Evolutionary conservation across 2,888 invertebrate genomes (phyloP).

Genomic region (Cenopis cana): DNA sequence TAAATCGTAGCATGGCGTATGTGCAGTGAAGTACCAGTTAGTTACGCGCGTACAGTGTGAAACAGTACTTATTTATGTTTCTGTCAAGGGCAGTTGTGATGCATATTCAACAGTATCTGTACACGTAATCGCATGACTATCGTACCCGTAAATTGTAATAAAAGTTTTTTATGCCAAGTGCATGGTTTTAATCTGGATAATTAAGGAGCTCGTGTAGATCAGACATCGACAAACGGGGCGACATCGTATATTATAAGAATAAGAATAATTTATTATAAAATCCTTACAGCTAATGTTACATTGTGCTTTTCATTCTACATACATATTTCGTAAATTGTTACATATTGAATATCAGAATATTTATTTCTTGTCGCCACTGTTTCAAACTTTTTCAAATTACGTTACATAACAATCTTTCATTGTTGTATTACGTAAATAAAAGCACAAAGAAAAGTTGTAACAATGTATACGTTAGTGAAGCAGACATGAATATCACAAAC

Average conservation of each 20-base stretch:
- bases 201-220: not conserved
- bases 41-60: not conserved
- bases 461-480: too few species aligned
- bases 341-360: not conserved
- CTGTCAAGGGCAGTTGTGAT: slow-evolving; percentile 57
- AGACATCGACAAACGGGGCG: not conserved
- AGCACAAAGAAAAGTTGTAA: too few species aligned
- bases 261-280: too few species aligned
- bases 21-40: not conserved
- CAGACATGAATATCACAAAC: too few species aligned
- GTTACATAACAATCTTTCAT: too few species aligned
- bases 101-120: slow-evolving; percentile 40
- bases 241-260: too few species aligned
- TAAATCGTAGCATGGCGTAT: slow-evolving; percentile 7
- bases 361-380: not conserved
- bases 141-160: slow-evolving; percentile 15
- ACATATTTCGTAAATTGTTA: too few species aligned
- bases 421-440: too few species aligned
- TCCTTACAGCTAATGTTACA: too few species aligned
- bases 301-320: too few species aligned
- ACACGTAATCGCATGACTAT: slow-evolving; percentile 21
- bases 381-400: not conserved
- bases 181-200: slow-evolving; percentile 15
- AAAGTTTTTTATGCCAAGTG: slow-evolving; percentile 25
- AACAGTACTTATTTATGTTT: slow-evolving; percentile 58